Conservation (phyloP, 2,113 vertebrate species). For the Amblyopsis rosae region DNA sequence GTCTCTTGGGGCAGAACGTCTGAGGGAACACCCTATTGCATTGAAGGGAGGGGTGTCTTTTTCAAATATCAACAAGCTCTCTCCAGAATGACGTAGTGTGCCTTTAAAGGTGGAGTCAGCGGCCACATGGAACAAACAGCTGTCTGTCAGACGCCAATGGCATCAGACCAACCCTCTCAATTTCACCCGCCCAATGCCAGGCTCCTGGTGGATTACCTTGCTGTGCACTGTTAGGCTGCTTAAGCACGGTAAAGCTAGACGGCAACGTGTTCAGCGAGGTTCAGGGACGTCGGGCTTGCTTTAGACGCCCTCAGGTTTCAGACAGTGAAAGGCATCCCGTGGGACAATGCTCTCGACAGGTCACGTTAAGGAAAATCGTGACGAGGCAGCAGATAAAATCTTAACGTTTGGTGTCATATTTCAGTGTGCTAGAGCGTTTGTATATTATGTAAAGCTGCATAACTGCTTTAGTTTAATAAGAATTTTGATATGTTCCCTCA, state of each 20-base stretch:
- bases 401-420: too few relatives aligned
- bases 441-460: too few relatives aligned
- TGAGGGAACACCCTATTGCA: too few relatives aligned
- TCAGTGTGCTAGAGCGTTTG: too few relatives aligned
- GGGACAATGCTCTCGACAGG: conserved; percentile 10
- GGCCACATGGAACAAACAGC: too few relatives aligned
- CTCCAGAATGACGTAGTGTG: not conserved
- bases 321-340: conserved; percentile 20
- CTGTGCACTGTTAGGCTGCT: conserved; percentile 32
- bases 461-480: too few relatives aligned
- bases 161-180: conserved; percentile 6
- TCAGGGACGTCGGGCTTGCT: conserved; percentile 35
- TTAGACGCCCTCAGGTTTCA: conserved; percentile 37
- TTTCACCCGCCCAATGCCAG: conserved; percentile 24
- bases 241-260: conserved; percentile 44
- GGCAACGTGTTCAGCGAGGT: conserved; percentile 37
- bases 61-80: too few relatives aligned
- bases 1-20: too few relatives aligned
- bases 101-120: too few relatives aligned
- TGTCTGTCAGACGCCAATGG: not conserved
- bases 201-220: conserved; percentile 46
- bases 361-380: not conserved
- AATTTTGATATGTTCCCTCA: too few relatives aligned
- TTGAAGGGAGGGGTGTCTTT: too few relatives aligned
- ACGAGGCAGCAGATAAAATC: not conserved